Conservation (phyloP, 2,797 vertebrate species). For the Helicolenus hilgendorfi region DNA sequence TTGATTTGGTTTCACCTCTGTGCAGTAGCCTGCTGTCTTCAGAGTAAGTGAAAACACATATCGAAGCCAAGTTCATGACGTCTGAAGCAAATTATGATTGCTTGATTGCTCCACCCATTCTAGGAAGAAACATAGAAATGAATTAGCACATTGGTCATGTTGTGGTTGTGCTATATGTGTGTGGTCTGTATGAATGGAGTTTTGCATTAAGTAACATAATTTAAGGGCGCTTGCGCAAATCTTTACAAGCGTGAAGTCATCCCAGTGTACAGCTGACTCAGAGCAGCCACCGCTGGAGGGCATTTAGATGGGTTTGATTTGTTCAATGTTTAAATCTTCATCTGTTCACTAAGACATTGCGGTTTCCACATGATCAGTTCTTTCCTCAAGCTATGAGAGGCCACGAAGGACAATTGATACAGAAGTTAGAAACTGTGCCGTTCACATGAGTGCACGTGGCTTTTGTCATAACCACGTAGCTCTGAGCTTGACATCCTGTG, state of each 20-base stretch:
- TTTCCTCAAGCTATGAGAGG: neutral
- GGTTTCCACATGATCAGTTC: conserved; percentile 41
- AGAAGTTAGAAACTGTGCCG: neutral
- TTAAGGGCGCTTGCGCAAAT: neutral
- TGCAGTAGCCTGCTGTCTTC: neutral
- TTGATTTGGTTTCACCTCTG: neutral
- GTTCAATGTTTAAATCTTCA: neutral
- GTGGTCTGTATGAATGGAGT: neutral
- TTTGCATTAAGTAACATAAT: neutral
- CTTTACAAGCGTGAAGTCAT: neutral
- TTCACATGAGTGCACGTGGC: neutral
- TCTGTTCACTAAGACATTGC: neutral
- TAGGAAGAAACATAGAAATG: neutral
- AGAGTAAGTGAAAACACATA: neutral
- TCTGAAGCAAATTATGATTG: neutral
- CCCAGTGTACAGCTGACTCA: conserved; percentile 3
- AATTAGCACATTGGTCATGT: neutral
- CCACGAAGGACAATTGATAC: neutral
- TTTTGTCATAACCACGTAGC: neutral
- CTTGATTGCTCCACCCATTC: neutral
- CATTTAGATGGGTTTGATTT: neutral
- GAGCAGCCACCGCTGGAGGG: neutral
- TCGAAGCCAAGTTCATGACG: neutral
- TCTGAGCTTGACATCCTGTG: neutral
- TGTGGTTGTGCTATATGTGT: neutral